Evolutionary conservation across 2,888 invertebrate species (phyloP), one percentile per base, ranked within the genome.

Genomic region (Epsilonema sp.): DNA sequence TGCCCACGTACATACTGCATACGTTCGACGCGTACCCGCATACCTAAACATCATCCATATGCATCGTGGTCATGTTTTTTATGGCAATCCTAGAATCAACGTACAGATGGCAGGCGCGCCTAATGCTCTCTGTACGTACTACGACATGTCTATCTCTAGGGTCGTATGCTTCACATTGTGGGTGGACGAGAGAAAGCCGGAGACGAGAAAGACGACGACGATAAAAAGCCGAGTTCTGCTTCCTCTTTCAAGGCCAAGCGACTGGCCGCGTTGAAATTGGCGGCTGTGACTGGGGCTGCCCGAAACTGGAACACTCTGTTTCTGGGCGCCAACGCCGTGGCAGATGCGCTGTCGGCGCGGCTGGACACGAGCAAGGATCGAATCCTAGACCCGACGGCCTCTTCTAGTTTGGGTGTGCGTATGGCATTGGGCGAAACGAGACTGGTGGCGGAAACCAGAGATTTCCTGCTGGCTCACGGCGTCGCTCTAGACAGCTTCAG

Each of bases 271-370:
- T 67, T 77, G 53, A 89, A 86, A 67, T 75, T 60, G 8, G 48
- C 48, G 26, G 56, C 56, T 20, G n/a, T n/a, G n/a, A n/a, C n/a
- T n/a, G 48, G 13, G 40, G 79, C 79, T 0, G 75, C 82, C 0
- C 81, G 85, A 65, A 92, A 87, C 64, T 97, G 97, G 97, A 97
- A 97, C 68, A 77, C 85, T 0, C 67, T 97, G 42, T 97, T 97
- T 64, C 70, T 97, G 54, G 89, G 89, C 0, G 75, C 79, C 16
- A 84, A 89, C 68, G 87, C 90, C 1, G 80, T 97, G 1, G 90
- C 87, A 0, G 85, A 90, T 60, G 78, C 84, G 1, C 77, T 94
- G 56, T 83, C 90, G 1, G 74, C 78, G 45, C 78, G 78, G 53
- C 85, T 84, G 59, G 77, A 78, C 50, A 80, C 80, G 0, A 77